phyloP scores from a whole-genome alignment of 1,140 invertebrate genomes.

The Amphibalanus amphitrite region DNA sequence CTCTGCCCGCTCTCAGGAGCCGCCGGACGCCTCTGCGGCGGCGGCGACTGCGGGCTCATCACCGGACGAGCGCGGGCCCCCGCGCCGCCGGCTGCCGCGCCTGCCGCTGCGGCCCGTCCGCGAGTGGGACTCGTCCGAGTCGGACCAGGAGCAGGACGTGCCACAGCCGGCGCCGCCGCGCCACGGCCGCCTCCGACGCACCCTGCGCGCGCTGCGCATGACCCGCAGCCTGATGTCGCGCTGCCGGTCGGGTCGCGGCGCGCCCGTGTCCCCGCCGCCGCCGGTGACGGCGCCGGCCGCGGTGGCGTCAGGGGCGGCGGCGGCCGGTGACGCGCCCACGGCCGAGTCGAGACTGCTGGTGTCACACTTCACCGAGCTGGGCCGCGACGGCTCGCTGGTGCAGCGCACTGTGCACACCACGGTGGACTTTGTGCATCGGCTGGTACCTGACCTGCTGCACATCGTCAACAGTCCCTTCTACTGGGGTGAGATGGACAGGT shows the following conservation, averaged over 20 bases:
- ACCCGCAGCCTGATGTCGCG: neutral
- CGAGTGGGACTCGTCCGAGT: neutral
- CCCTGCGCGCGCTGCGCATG: neutral
- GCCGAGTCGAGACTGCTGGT: neutral
- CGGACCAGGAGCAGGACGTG: neutral
- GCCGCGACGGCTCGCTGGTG: neutral
- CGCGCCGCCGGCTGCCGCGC: too few relatives aligned
- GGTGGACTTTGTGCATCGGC: conserved; percentile 85
- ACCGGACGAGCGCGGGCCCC: too few relatives aligned
- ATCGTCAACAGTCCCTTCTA: conserved; percentile 73
- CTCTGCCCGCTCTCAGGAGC: too few relatives aligned
- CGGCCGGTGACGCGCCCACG: too few relatives aligned
- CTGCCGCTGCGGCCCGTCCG: too few relatives aligned
- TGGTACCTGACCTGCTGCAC: conserved; percentile 76
- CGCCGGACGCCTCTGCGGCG: too few relatives aligned
- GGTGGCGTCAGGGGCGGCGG: too few relatives aligned
- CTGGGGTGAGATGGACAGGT: conserved; percentile 60
- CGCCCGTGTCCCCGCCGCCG: too few relatives aligned
- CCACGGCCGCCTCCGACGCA: neutral
- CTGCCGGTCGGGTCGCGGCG: neutral
- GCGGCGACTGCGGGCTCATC: too few relatives aligned
- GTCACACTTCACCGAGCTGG: neutral
- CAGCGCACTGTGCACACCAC: conserved; percentile 42
- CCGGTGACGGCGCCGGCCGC: too few relatives aligned
- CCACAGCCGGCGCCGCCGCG: too few relatives aligned